Conservation (phyloP, 35 echinoderm and acorn worm species). For the Apostichopus californicus region DNA sequence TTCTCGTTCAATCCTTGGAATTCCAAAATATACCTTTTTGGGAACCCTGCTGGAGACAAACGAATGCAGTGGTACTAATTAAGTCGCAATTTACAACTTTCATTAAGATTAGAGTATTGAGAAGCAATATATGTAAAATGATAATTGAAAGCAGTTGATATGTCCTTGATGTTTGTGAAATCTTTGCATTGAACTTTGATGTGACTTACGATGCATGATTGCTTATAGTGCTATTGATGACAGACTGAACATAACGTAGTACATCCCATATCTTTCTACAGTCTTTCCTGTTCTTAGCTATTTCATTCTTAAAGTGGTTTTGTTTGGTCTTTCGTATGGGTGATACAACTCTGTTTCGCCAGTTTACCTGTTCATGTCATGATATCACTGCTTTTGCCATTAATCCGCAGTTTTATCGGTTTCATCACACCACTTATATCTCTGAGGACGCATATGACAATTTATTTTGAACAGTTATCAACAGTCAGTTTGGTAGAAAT, state of each 20-base stretch:
- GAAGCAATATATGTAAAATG: too few relatives aligned
- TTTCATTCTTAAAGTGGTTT: constrained; percentile 10
- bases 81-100: too few relatives aligned
- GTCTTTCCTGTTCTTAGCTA: not conserved
- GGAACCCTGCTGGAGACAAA: too few relatives aligned
- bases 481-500: too few relatives aligned
- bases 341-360: not conserved
- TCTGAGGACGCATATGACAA: too few relatives aligned
- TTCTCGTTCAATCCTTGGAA: too few relatives aligned
- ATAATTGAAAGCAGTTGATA: too few relatives aligned
- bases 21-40: too few relatives aligned
- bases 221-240: not conserved
- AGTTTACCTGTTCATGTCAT: not conserved
- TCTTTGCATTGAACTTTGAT: not conserved
- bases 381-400: not conserved
- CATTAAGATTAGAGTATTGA: too few relatives aligned
- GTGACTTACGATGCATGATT: not conserved
- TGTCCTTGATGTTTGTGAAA: not conserved
- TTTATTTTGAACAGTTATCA: too few relatives aligned
- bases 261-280: not conserved
- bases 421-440: not conserved
- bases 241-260: not conserved
- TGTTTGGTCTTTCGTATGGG: not conserved
- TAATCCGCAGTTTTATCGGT: not conserved
- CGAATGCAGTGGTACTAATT: too few relatives aligned